Base-by-base conservation (phyloP, 2,888 invertebrate genomes). In the Aradus depressus region DNA sequence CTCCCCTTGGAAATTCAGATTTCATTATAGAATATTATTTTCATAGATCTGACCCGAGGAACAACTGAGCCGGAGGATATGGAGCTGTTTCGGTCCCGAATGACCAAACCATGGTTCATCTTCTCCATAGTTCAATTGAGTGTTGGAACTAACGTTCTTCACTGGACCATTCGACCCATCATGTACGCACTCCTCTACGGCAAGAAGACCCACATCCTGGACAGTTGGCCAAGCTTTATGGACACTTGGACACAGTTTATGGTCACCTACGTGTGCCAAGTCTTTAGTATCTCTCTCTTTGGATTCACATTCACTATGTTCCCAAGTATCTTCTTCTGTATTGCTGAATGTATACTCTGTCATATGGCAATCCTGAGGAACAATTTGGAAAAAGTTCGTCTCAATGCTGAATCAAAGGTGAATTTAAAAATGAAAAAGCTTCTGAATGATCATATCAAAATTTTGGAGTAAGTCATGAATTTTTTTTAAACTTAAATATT, bases 281-380 rank as follows among this genome's bases (percentile, higher is more conserved):
- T 23, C 2, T 28, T 51, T 23, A 47, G 41, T 31, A 49, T 54
- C 23, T 21, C 49, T 16, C 44, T 37, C 3, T n/a, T 54, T 16
- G 54, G 54, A 3, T 52, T 52, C 22, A 49, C 49, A 5, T 41
- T 54, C 34, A 50, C 51, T 35, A 44, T 52, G n/a, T 54, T 51
- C 42, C 52, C 51, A 28, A 52, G 49, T 16, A 10, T 52, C 5
- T 54, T 41, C 28, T 54, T 52, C 35, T 51, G 54, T 35, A 54
- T 45, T 2, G 34, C 51, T 19, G 47, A 51, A 22, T 44, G 39
- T 31, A 52, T 54, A 2, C 50, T 54, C 12, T 34, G 44, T 18
- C 50, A 52, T 14, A 35, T 54, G 8, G 52, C 47, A 3, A 41
- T 54, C 14, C 35, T 54, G 1, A 44, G 52, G 31, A 49, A 54